Conservation (phyloP, 2,113 vertebrate genomes). For the mouse (Mus musculus) region DNA sequence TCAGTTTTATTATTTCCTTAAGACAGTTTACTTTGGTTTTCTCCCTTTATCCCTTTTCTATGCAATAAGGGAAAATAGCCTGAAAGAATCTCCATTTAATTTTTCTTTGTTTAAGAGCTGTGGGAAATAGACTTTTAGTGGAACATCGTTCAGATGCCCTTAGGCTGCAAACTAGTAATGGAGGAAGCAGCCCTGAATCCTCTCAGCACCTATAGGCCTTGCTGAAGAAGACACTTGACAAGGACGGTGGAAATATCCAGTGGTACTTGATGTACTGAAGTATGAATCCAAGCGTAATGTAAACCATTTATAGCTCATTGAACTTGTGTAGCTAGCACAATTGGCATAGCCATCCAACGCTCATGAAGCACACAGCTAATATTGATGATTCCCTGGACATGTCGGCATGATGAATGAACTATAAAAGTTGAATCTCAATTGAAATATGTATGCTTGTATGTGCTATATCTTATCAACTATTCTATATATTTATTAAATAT, state of each 20-base stretch:
- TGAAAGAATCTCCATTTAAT: conserved; percentile 35
- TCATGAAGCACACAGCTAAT: conserved; percentile 33
- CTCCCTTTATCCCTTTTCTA: conserved; percentile 44
- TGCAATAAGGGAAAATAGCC: conserved; percentile 65
- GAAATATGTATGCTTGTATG: not conserved
- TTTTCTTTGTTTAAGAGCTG: conserved; percentile 37
- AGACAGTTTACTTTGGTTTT: conserved; percentile 47
- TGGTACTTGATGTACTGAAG: conserved; percentile 49
- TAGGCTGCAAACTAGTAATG: conserved; percentile 82
- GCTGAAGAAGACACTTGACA: conserved; percentile 66
- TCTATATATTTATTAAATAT: conserved; percentile 17
- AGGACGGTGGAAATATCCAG: conserved; percentile 64
- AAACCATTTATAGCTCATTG: conserved; percentile 64
- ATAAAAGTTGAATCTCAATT: not conserved
- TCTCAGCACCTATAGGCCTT: conserved; percentile 74
- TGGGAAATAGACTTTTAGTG: conserved; percentile 67
- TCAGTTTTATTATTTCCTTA: conserved; percentile 68
- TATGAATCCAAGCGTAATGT: conserved; percentile 68
- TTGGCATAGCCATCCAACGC: conserved; percentile 63
- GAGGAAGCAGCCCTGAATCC: conserved; percentile 79
- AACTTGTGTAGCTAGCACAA: conserved; percentile 58
- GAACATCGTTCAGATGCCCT: conserved; percentile 73
- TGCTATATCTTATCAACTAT: conserved; percentile 13
- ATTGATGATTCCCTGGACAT: conserved; percentile 59
- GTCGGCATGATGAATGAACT: conserved; percentile 53